These are phyloP conservation scores for Pherbina coryleti DNA, from an alignment of 2,888 invertebrate genomes.

Conservation along the genomic window DNA sequence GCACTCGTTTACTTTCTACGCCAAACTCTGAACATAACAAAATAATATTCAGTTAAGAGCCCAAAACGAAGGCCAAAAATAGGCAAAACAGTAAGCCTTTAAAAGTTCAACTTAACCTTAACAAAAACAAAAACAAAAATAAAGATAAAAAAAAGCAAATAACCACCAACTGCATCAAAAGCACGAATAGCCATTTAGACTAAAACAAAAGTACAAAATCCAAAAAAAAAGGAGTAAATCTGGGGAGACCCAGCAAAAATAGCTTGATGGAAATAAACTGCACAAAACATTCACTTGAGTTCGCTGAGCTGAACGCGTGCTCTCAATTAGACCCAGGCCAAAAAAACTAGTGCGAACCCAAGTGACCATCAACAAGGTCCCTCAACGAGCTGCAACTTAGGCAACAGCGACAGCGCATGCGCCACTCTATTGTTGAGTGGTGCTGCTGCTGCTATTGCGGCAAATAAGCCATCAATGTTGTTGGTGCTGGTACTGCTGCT, in stretches of 20 bases:
- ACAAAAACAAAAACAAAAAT: neutral
- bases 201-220: neutral
- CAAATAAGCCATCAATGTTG: slow-evolving; percentile 27
- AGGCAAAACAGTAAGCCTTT: neutral
- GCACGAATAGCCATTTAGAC: neutral
- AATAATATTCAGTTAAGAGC: neutral
- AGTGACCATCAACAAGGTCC: slow-evolving; percentile 7
- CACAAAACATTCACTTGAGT: neutral
- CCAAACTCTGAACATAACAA: slow-evolving; percentile 5
- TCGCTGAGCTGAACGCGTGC: slow-evolving; percentile 11
- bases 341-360: neutral
- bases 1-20: slow-evolving; percentile 15
- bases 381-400: slow-evolving; percentile 4
- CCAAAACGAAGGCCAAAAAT: neutral
- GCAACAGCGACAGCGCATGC: neutral
- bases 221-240: neutral
- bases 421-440: neutral
- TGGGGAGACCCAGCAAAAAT: neutral
- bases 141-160: neutral
- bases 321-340: slow-evolving; percentile 8
- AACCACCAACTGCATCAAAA: neutral
- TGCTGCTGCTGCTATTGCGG: neutral
- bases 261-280: neutral
- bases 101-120: slow-evolving; percentile 32
- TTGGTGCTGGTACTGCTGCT: neutral